phyloP scores from a whole-genome alignment of 2,113 vertebrate species.

The Odontesthes bonariensis region DNA sequence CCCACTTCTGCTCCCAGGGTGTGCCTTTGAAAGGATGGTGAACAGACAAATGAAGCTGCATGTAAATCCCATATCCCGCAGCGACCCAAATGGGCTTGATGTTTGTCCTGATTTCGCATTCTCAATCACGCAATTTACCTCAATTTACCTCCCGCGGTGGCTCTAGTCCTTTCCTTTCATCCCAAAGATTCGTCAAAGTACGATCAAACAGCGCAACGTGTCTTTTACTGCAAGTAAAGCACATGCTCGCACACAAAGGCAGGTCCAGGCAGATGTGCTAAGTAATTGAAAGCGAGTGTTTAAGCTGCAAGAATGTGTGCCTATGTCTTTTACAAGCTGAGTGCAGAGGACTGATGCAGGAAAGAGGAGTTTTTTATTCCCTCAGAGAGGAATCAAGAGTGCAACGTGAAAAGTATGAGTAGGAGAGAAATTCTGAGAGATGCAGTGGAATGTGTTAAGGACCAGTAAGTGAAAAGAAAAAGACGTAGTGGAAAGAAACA shows the following conservation, averaged over 20 bases:
- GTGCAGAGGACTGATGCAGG: conserved; percentile 2
- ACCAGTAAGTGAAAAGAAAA: conserved; percentile 39
- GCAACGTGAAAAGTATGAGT: conserved; percentile 25
- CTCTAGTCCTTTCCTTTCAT: conserved; percentile 33
- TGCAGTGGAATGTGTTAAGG: conserved; percentile 43
- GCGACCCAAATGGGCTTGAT: conserved; percentile 63
- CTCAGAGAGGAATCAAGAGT: conserved; percentile 16
- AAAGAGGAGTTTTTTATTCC: conserved; percentile 19
- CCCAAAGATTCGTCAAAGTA: conserved; percentile 35
- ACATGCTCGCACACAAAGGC: conserved; percentile 23
- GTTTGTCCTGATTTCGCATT: conserved; percentile 67
- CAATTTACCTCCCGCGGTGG: conserved; percentile 64
- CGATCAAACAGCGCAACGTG: conserved; percentile 18
- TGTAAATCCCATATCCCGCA: conserved; percentile 36
- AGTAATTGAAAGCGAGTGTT: conserved; percentile 48
- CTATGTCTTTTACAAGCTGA: conserved; percentile 27
- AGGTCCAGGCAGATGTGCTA: conserved; percentile 18
- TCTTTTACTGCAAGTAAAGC: conserved; percentile 38
- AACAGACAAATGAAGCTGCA: conserved; percentile 54
- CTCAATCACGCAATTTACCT: conserved; percentile 70
- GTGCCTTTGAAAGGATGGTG: conserved; percentile 45
- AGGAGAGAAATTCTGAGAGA: conserved; percentile 31
- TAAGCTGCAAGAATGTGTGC: conserved; percentile 8
- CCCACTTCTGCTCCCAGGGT: conserved; percentile 39
- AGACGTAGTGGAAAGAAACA: conserved; percentile 18